These are phyloP conservation scores for Ophiodon elongatus DNA, from an alignment of 2,113 vertebrate species.

Conservation along the genomic window DNA sequence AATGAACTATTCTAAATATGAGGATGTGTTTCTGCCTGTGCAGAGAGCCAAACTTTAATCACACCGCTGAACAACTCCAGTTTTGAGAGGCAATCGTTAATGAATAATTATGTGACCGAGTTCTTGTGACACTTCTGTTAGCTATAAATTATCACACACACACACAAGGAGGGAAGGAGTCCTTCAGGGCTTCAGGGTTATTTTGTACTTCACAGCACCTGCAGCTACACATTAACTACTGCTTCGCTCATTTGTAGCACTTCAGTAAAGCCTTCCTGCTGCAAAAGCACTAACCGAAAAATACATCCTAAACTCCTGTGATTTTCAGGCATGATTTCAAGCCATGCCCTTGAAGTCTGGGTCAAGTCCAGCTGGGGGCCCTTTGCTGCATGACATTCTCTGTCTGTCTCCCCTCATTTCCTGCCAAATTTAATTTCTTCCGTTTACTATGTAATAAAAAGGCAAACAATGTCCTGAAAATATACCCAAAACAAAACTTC, in stretches of 20 bases:
- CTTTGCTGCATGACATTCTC: neutral
- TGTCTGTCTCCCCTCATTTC: neutral
- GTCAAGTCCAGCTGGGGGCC: neutral
- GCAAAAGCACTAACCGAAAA: neutral
- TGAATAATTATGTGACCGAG: neutral
- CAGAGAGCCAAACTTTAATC: neutral
- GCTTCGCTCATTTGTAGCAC: neutral
- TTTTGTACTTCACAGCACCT: constrained; percentile 2
- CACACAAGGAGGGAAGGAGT: neutral
- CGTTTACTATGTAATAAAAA: neutral
- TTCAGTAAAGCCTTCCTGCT: neutral
- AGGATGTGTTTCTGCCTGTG: neutral
- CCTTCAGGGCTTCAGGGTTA: neutral
- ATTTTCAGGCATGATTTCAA: neutral
- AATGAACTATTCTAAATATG: neutral
- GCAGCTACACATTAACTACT: neutral
- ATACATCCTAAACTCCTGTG: neutral
- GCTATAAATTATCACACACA: neutral
- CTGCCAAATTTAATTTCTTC: neutral
- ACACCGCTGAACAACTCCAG: neutral
- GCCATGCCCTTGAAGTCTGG: neutral
- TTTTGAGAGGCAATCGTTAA: neutral
- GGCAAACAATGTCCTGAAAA: neutral
- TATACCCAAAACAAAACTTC: neutral
- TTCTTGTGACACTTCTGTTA: neutral